Evolutionary conservation across 2,797 vertebrate genomes (phyloP).

Genomic region (Delichon dasypus): DNA sequence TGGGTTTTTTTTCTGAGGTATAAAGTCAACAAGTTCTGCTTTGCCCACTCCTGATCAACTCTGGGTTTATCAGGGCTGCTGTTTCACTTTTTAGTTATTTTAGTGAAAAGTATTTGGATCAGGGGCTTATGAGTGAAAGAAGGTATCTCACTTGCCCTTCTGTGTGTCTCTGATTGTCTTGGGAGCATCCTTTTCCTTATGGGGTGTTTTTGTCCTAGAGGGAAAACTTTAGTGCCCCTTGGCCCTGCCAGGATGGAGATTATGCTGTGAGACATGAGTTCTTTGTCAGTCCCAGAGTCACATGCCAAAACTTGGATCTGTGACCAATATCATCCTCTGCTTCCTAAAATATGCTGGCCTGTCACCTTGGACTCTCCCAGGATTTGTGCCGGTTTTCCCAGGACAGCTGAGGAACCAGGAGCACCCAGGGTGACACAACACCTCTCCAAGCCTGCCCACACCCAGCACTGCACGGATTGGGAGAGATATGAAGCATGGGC

Average conservation of each 20-base stretch:
- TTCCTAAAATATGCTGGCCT: background rate
- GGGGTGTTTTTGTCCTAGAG: background rate
- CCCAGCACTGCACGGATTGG: background rate
- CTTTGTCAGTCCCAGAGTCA: background rate
- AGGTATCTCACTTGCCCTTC: background rate
- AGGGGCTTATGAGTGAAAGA: background rate
- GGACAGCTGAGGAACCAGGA: background rate
- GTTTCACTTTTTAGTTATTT: background rate
- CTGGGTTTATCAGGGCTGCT: background rate
- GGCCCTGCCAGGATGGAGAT: background rate
- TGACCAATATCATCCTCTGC: background rate
- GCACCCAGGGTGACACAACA: background rate
- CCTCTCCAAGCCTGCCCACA: background rate
- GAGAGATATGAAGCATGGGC: background rate
- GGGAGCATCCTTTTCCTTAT: background rate
- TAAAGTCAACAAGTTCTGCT: background rate
- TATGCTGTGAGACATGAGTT: background rate
- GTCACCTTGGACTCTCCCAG: background rate
- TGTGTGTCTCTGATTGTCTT: background rate
- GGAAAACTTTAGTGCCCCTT: background rate
- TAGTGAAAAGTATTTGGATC: background rate
- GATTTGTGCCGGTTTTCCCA: background rate
- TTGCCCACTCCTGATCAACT: background rate
- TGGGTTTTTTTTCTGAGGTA: background rate
- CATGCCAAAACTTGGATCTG: background rate